phyloP scores from a whole-genome alignment of 2,888 invertebrate genomes.

The Lithophane leautieri region DNA sequence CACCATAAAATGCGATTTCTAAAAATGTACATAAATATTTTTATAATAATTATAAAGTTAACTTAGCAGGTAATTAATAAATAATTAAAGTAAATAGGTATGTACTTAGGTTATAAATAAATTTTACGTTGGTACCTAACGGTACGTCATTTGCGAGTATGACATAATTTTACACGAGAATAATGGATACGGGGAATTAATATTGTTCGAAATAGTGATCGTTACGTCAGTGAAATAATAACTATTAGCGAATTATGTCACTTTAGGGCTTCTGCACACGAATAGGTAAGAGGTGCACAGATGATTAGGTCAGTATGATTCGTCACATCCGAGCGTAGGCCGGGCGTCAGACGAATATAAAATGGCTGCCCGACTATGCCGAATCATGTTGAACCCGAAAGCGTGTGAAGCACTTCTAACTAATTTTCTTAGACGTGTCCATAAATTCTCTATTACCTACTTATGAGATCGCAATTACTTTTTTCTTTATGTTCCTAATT shows the following conservation, averaged over 20 bases:
- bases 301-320: too few relatives aligned
- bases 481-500: neutral
- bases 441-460: too few relatives aligned
- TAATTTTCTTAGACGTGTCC: too few relatives aligned
- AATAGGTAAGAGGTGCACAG: neutral
- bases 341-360: too few relatives aligned
- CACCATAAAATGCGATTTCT: neutral
- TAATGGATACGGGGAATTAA: constrained; percentile 43
- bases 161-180: constrained; percentile 57
- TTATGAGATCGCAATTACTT: neutral
- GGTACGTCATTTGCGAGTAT: constrained; percentile 29
- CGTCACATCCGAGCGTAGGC: too few relatives aligned
- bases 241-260: constrained; percentile 1
- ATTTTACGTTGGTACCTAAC: neutral
- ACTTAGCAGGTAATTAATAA: constrained; percentile 5
- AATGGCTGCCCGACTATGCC: too few relatives aligned
- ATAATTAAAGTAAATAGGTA: neutral
- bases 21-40: neutral
- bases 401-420: too few relatives aligned
- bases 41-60: too few relatives aligned
- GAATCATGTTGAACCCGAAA: too few relatives aligned
- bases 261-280: neutral
- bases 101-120: constrained; percentile 26
- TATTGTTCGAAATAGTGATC: constrained; percentile 19
- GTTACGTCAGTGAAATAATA: constrained; percentile 8